phyloP scores from a whole-genome alignment of 2,797 vertebrate species.

The Silurus lanzhouensis region DNA sequence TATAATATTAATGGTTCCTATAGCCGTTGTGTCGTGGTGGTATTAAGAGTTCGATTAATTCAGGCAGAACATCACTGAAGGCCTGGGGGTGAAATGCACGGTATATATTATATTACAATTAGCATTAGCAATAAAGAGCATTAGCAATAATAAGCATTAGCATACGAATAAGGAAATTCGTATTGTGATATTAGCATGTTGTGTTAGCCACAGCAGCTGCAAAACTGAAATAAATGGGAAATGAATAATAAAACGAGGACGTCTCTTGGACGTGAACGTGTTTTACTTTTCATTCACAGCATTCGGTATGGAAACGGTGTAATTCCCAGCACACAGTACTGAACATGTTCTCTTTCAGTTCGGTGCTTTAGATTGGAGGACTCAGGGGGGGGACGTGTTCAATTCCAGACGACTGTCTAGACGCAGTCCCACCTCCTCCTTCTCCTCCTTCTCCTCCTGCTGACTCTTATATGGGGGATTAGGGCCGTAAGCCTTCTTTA shows the following conservation, averaged over 20 bases:
- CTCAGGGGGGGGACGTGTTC: slow-evolving; percentile 28
- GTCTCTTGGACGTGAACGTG: background rate
- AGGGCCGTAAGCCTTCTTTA: slow-evolving; percentile 77
- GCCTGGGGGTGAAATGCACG: too few species aligned
- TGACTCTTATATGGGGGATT: slow-evolving; percentile 79
- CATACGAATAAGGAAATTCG: background rate
- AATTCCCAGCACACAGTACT: background rate
- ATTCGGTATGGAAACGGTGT: too few species aligned
- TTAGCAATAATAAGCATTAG: slow-evolving; percentile 11
- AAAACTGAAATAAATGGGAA: background rate
- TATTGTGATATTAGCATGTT: background rate
- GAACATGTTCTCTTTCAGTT: background rate
- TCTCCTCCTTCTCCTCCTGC: slow-evolving; percentile 69
- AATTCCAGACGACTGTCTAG: slow-evolving; percentile 54
- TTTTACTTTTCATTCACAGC: background rate
- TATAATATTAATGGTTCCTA: too few species aligned
- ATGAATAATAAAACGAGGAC: background rate
- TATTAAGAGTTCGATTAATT: too few species aligned
- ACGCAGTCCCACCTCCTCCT: slow-evolving; percentile 66
- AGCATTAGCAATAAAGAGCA: background rate
- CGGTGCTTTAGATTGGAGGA: background rate
- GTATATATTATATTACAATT: too few species aligned
- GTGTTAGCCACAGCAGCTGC: background rate
- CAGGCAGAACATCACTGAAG: too few species aligned
- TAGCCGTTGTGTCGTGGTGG: too few species aligned